Conservation (phyloP, 1,140 invertebrate species). For the Atta cephalotes region DNA sequence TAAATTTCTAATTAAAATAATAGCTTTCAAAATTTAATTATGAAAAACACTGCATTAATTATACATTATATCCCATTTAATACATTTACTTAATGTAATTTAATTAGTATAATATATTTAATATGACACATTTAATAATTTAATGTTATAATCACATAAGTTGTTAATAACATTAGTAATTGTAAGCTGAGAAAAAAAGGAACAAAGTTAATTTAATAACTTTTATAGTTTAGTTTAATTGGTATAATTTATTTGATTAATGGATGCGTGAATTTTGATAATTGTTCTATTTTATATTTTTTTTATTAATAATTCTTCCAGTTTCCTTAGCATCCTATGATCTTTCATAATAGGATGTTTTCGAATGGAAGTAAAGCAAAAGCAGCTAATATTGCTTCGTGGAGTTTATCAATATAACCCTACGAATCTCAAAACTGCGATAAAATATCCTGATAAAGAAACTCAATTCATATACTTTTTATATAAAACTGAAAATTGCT, state of each 20-base stretch:
- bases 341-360: conserved; percentile 38
- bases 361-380: conserved; percentile 71
- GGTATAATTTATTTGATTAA: not conserved
- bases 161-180: not conserved
- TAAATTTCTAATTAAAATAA: too few species aligned
- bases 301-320: conserved; percentile 57
- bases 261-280: not conserved
- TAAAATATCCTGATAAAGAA: conserved; percentile 39
- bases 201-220: not conserved
- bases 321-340: conserved; percentile 49
- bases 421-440: conserved; percentile 74
- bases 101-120: not conserved
- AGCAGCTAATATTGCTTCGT: conserved; percentile 72
- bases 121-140: not conserved
- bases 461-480: not conserved
- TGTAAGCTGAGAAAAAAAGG: not conserved
- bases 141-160: not conserved
- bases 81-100: not conserved
- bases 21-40: not conserved
- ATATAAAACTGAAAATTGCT: not conserved
- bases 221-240: not conserved
- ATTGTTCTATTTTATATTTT: not conserved
- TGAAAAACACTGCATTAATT: not conserved
- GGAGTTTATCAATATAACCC: not conserved
- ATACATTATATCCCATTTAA: not conserved